Percentiles rank a stretch among this genome's conserved stretches.
These are phyloP conservation scores for Tachystola acroxantha DNA, from an alignment of 2,888 invertebrate genomes.

Conservation along the genomic window DNA sequence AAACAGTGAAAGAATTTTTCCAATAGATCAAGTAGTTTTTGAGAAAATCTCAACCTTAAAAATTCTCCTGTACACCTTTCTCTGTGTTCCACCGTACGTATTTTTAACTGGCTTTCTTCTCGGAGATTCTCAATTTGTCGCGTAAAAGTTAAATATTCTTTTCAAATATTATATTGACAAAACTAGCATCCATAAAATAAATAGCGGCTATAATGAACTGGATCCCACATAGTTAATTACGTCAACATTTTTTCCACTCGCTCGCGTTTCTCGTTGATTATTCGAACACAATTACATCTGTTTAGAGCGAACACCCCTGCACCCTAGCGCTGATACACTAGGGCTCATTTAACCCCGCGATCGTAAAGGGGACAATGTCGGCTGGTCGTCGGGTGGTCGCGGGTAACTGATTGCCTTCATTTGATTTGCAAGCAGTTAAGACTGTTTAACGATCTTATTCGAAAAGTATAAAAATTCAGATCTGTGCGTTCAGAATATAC, in stretches of 20 bases:
- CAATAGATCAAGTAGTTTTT: no score
- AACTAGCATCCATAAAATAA: constrained; percentile 4
- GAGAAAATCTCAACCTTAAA: no score
- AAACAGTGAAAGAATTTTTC: no score
- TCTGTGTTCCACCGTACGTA: no score
- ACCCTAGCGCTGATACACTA: constrained; percentile 14
- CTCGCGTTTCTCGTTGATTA: constrained; percentile 31
- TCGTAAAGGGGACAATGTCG: constrained; percentile 29
- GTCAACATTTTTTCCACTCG: constrained; percentile 44
- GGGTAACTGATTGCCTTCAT: constrained; percentile 32
- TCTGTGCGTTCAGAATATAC: no score
- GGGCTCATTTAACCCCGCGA: constrained; percentile 28
- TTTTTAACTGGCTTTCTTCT: no score
- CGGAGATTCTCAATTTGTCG: no score
- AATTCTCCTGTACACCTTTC: no score
- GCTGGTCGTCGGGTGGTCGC: constrained; percentile 29
- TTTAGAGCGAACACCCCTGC: constrained; percentile 29
- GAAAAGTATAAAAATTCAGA: no score
- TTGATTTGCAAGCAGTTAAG: constrained; percentile 25
- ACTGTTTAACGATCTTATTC: no score
- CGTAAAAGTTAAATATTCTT: no score
- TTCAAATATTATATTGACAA: no score
- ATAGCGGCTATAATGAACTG: constrained; percentile 22
- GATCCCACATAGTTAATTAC: constrained; percentile 39
- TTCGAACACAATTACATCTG: constrained; percentile 67